These are phyloP conservation scores for Diorhabda sublineata DNA, from an alignment of 1,140 invertebrate genomes.

Conservation along the genomic window DNA sequence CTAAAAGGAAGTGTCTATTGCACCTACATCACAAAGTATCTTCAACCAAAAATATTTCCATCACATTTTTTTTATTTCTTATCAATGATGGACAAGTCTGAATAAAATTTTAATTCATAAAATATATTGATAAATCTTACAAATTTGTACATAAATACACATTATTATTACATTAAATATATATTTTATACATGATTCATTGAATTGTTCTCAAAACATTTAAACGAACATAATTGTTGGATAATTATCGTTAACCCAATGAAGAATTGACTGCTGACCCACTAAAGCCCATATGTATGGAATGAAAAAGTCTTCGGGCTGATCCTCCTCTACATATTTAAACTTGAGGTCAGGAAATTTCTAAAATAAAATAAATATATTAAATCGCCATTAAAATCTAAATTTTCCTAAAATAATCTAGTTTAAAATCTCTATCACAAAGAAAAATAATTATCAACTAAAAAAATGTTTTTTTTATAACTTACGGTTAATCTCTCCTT, in stretches of 20 bases:
- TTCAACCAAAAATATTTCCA: too few species aligned
- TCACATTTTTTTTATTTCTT: too few species aligned
- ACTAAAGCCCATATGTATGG: conserved; percentile 97
- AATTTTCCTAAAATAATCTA: neutral
- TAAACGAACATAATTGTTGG: conserved; percentile 2
- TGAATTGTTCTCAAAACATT: neutral
- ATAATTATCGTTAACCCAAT: conserved; percentile 57
- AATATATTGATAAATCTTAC: neutral
- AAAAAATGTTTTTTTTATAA: conserved; percentile 4
- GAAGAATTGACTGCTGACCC: conserved; percentile 71
- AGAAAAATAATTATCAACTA: conserved; percentile 11
- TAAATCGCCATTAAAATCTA: neutral
- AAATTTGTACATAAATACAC: conserved; percentile 3
- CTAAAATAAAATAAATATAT: conserved; percentile 53
- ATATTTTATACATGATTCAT: neutral
- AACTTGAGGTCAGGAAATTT: conserved; percentile 99
- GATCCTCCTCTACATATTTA: conserved; percentile 98
- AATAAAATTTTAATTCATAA: neutral
- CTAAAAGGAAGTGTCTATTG: too few species aligned
- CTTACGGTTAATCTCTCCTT: conserved; percentile 84
- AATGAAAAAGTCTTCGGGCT: conserved; percentile 98
- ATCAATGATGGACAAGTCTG: too few species aligned
- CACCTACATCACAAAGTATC: too few species aligned
- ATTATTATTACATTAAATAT: conserved; percentile 1
- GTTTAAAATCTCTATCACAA: neutral